Base-by-base conservation (phyloP, 2,888 invertebrate species). In the Tinea pellionella region DNA sequence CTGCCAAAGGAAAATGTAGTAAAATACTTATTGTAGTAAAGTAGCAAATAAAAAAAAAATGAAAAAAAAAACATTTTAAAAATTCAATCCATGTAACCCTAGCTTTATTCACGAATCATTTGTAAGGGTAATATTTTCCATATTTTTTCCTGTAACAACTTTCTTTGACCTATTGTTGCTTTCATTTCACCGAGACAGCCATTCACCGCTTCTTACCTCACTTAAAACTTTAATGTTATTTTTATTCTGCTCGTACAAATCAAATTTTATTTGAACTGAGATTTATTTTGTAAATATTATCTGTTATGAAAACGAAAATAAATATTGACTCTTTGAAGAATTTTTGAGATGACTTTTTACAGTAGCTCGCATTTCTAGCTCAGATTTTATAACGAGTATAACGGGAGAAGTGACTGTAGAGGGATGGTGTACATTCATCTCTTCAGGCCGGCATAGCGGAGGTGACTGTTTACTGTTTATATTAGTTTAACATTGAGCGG, bases 41-140 rank as follows among this genome's bases (percentile, higher is more conserved):
- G n/a, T n/a, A n/a, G n/a, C n/a, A n/a, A n/a, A n/a, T n/a, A n/a
- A n/a, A n/a, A n/a, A n/a, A n/a, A n/a, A n/a, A n/a, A n/a, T n/a
- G n/a, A n/a, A n/a, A n/a, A n/a, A n/a, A n/a, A 24, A 24, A 24
- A 24, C 6, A 24, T 3, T 24, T 24, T 24, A 24, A 24, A 9
- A 37, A 37, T 37, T 9, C 11, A 9, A 2, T 47, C 15, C 47
- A 47, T 47, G 47, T 47, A 47, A 47, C 13, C 47, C 9, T n/a
- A 47, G 47, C 19, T 15, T 19, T 13, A n/a, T 32, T 57, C n/a
- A 1, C 1, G 32, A 15, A 16, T 32, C 57, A 57, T 57, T 57
- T 57, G 57, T 57, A 32, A 19, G 32, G 57, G 12, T 24, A 57
- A 32, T 57, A 19, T 57, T 32, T 57, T 57, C 57, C 32, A 57